Percentiles rank a stretch among this genome's conserved stretches.
Evolutionary conservation across 2,888 invertebrate species (phyloP).

Genomic region (Chloromyia formosa): DNA sequence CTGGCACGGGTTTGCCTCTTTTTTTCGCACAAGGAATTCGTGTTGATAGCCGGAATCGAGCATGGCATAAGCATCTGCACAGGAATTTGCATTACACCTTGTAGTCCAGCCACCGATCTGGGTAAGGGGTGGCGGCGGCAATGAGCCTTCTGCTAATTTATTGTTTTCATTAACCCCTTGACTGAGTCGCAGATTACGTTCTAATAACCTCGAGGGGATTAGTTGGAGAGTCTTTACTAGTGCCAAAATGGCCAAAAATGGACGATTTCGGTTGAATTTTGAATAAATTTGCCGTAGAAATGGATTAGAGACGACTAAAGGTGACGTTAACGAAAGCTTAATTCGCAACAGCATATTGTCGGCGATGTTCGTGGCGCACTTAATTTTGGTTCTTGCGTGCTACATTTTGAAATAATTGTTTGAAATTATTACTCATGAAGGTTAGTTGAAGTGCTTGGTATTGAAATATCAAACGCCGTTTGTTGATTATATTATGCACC

Average conservation of each 20-base stretch:
- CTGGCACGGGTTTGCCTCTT: not conserved
- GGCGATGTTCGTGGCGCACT: not conserved
- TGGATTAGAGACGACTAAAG: constrained; percentile 28
- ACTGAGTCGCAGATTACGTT: constrained; percentile 34
- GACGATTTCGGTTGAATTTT: constrained; percentile 19
- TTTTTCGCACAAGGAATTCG: not conserved
- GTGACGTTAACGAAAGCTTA: constrained; percentile 23
- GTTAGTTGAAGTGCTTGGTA: not conserved
- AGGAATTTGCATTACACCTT: constrained; percentile 30
- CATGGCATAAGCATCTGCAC: constrained; percentile 9
- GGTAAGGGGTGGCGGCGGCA: not conserved
- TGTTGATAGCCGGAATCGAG: not conserved
- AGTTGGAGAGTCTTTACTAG: constrained; percentile 8
- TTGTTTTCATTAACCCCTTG: constrained; percentile 43
- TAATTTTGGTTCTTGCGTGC: not conserved
- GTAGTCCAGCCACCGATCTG: not conserved
- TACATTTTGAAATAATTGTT: not conserved
- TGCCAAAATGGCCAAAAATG: constrained; percentile 12
- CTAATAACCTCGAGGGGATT: constrained; percentile 29
- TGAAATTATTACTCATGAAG: not conserved
- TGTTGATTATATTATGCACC: constrained; percentile 3
- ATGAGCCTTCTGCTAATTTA: constrained; percentile 31
- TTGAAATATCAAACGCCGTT: constrained; percentile 2
- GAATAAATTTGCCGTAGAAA: constrained; percentile 33
- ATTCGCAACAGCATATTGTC: constrained; percentile 15